A percentile compares a stretch with the other conserved stretches of the same genome.
These are phyloP conservation scores for Semicossyphus pulcher DNA, from an alignment of 2,113 vertebrate genomes.

Conservation along the genomic window DNA sequence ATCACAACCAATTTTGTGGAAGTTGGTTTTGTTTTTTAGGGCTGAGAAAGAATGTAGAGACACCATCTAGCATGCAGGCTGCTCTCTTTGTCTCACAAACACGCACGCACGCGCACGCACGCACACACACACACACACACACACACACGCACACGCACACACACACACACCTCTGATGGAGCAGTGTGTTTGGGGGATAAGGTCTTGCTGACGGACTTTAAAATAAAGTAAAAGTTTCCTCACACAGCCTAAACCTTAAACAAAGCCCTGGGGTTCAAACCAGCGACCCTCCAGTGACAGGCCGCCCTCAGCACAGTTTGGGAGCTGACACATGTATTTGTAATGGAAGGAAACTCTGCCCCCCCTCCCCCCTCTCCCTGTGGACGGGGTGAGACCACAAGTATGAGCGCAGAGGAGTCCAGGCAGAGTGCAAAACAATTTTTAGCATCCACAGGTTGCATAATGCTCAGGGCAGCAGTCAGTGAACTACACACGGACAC, in stretches of 20 bases:
- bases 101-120: no score
- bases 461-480: conserved; percentile 52
- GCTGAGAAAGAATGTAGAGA: conserved; percentile 44
- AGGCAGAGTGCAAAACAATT: conserved; percentile 70
- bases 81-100: no score
- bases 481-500: neutral
- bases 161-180: neutral
- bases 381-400: conserved; percentile 72
- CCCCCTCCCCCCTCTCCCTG: conserved; percentile 32
- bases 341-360: conserved; percentile 73
- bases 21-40: conserved; percentile 60
- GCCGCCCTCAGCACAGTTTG: conserved; percentile 42
- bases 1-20: conserved; percentile 69
- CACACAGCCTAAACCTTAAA: neutral
- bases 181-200: neutral
- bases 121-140: no score
- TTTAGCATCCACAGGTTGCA: conserved; percentile 70
- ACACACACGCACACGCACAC: no score
- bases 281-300: conserved; percentile 12
- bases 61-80: neutral
- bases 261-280: conserved; percentile 17
- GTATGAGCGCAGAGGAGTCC: conserved; percentile 68
- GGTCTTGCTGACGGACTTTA: no score
- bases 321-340: conserved; percentile 67
- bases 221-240: neutral